A percentile compares a stretch with the other conserved stretches of the same genome.
These are phyloP conservation scores for Sebastes trivittatus DNA, from an alignment of 2,797 vertebrate genomes.

Conservation along the genomic window DNA sequence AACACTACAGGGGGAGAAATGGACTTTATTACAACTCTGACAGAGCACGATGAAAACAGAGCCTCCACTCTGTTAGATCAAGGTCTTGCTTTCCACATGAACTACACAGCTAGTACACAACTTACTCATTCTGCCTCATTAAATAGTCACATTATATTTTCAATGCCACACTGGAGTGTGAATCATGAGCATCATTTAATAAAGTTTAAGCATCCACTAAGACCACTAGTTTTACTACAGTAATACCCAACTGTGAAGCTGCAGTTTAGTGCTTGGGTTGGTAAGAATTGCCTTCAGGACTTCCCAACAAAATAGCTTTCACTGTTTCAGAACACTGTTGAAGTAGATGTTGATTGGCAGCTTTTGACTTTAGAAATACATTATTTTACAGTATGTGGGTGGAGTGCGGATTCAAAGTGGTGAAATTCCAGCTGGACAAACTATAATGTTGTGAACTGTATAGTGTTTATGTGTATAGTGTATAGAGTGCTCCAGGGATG, in stretches of 20 bases:
- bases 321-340: background rate
- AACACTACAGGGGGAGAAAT: background rate
- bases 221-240: background rate
- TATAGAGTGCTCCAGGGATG: too few species aligned
- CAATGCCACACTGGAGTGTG: background rate
- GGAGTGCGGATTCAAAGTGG: background rate
- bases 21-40: background rate
- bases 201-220: background rate
- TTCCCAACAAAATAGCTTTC: background rate
- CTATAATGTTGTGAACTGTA: background rate
- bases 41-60: background rate
- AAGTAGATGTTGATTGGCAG: background rate
- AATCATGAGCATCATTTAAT: background rate
- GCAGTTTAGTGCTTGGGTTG: background rate
- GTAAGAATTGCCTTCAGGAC: background rate
- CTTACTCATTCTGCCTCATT: background rate
- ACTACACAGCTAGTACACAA: background rate
- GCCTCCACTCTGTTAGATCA: background rate
- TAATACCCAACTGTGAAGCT: background rate
- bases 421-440: background rate
- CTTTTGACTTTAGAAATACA: background rate
- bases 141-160: background rate
- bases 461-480: too few species aligned
- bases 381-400: background rate
- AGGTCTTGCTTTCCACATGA: background rate